phyloP scores from a whole-genome alignment of 2,888 invertebrate species.

The Cheilosia impressa region DNA sequence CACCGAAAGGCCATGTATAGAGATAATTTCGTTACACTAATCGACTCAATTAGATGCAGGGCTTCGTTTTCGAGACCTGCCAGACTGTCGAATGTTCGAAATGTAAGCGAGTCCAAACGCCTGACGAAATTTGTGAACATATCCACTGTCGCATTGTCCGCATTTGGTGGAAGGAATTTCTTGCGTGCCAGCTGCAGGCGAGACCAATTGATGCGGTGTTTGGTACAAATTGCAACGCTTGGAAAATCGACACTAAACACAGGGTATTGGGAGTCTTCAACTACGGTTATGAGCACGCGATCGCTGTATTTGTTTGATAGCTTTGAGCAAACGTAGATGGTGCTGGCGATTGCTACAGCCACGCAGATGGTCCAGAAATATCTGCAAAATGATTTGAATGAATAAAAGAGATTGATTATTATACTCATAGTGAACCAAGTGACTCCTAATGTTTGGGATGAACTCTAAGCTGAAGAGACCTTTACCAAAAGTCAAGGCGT shows the following conservation, averaged over 20 bases:
- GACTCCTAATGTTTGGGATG: too few species aligned
- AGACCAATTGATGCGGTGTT: constrained; percentile 80
- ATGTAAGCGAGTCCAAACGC: constrained; percentile 76
- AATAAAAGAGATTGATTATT: too few species aligned
- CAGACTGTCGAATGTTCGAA: constrained; percentile 76
- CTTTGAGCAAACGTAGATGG: constrained; percentile 74
- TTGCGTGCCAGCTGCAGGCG: constrained; percentile 77
- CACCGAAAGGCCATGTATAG: constrained; percentile 81
- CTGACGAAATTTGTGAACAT: constrained; percentile 77
- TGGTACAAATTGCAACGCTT: constrained; percentile 80
- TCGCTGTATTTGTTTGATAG: constrained; percentile 77
- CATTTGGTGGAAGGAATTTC: constrained; percentile 78
- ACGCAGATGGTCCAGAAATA: constrained; percentile 77
- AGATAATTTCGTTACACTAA: constrained; percentile 77
- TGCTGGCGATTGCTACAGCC: constrained; percentile 60
- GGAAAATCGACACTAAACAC: constrained; percentile 80
- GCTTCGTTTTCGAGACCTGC: constrained; percentile 58
- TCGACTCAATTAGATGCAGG: constrained; percentile 63
- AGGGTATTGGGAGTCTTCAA: constrained; percentile 80
- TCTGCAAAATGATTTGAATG: constrained; percentile 56
- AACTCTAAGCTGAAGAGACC: too few species aligned
- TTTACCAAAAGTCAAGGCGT: too few species aligned
- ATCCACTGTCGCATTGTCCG: constrained; percentile 66
- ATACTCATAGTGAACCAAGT: too few species aligned
- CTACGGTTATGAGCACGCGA: constrained; percentile 78